These are phyloP conservation scores for Galerucella nymphaeae DNA, from an alignment of 2,888 invertebrate species.

Conservation along the genomic window DNA sequence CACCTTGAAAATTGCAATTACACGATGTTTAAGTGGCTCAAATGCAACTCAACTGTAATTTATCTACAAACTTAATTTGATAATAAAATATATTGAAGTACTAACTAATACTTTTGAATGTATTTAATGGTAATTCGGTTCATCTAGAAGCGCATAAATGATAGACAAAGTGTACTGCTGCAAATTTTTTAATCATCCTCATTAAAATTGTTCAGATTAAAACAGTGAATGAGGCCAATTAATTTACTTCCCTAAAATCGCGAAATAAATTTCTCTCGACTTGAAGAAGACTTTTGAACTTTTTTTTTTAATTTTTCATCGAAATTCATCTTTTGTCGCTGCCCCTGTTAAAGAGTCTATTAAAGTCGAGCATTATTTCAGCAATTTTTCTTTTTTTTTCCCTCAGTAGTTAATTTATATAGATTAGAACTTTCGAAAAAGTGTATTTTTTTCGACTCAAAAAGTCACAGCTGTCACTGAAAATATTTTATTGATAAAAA, in stretches of 20 bases:
- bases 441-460: constrained; percentile 24
- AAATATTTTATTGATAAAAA: no score
- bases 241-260: not conserved
- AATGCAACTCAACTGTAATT: no score
- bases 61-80: no score
- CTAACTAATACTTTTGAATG: no score
- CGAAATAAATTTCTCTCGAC: constrained; percentile 8
- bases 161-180: not conserved
- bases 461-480: no score
- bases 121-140: no score
- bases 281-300: constrained; percentile 16
- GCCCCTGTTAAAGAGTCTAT: constrained; percentile 31
- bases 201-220: not conserved
- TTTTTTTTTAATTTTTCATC: constrained; percentile 29
- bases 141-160: no score
- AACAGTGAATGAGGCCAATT: not conserved
- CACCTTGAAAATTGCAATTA: no score
- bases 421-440: constrained; percentile 31
- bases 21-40: no score
- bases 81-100: no score
- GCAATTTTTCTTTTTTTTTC: constrained; percentile 32
- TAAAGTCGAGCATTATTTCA: constrained; percentile 29
- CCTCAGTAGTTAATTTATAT: constrained; percentile 24
- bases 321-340: constrained; percentile 28
- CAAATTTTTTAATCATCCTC: not conserved